Conservation (phyloP, 2,888 invertebrate genomes). For the Pammene fasciana region DNA sequence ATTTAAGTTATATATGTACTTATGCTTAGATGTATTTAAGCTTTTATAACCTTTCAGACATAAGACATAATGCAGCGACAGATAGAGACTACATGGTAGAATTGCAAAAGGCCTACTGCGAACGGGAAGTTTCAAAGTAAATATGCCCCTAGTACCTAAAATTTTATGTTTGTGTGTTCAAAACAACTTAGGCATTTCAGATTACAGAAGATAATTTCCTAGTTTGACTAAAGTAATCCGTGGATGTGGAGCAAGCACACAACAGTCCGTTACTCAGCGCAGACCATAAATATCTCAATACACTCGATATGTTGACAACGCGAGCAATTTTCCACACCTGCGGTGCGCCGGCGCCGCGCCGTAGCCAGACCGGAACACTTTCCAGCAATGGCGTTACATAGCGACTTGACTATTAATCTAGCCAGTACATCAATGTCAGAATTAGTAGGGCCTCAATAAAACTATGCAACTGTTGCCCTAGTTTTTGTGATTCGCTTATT, state of each 20-base stretch:
- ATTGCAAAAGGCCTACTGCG: no score
- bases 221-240: background rate
- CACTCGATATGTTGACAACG: conserved; percentile 48
- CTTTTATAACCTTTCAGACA: background rate
- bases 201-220: no score
- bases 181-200: no score
- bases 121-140: no score
- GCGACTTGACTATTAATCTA: conserved; percentile 27
- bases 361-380: conserved; percentile 68
- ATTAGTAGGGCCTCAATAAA: background rate
- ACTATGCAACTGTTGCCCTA: background rate
- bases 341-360: conserved; percentile 52
- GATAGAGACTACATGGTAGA: no score
- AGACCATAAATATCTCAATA: conserved; percentile 47
- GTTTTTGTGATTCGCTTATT: no score
- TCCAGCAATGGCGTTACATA: conserved; percentile 65
- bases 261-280: conserved; percentile 31
- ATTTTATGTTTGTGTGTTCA: no score
- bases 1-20: background rate
- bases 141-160: no score
- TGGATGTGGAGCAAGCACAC: background rate
- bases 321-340: conserved; percentile 58
- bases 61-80: background rate
- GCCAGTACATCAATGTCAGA: conserved; percentile 6
- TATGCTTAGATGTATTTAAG: no score